phyloP scores from a whole-genome alignment of 2,797 vertebrate species.

The Spinus olivaceus region DNA sequence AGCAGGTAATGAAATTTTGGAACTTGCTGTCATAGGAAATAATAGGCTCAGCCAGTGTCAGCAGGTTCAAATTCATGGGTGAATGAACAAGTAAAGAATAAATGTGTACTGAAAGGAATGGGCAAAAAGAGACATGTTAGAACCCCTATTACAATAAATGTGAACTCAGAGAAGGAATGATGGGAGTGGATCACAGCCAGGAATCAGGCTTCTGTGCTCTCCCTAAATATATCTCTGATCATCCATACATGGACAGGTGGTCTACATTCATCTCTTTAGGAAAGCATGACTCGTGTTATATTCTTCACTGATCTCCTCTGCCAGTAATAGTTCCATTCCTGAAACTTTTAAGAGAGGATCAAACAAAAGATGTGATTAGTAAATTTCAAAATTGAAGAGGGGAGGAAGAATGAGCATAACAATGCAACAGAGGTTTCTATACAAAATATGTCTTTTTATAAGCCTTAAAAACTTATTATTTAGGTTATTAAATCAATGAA shows the following conservation, averaged over 20 bases:
- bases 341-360: not conserved
- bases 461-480: not conserved
- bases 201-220: accelerated
- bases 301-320: not conserved
- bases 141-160: not conserved
- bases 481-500: not conserved
- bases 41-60: not conserved
- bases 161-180: not conserved
- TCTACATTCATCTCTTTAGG: not conserved
- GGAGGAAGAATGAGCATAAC: not conserved
- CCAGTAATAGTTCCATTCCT: not conserved
- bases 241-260: accelerated
- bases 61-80: not conserved
- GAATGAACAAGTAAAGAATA: not conserved
- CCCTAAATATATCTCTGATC: not conserved
- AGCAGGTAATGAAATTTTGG: not conserved
- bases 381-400: not conserved
- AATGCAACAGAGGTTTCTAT: not conserved
- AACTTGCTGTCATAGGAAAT: not conserved
- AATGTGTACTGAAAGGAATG: not conserved
- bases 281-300: accelerated
- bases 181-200: not conserved
- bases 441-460: not conserved
- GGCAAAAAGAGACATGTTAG: not conserved
- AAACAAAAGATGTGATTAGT: not conserved